These are phyloP conservation scores for Trachops cirrhosus DNA, from an alignment of 2,797 vertebrate species.

Conservation along the genomic window DNA sequence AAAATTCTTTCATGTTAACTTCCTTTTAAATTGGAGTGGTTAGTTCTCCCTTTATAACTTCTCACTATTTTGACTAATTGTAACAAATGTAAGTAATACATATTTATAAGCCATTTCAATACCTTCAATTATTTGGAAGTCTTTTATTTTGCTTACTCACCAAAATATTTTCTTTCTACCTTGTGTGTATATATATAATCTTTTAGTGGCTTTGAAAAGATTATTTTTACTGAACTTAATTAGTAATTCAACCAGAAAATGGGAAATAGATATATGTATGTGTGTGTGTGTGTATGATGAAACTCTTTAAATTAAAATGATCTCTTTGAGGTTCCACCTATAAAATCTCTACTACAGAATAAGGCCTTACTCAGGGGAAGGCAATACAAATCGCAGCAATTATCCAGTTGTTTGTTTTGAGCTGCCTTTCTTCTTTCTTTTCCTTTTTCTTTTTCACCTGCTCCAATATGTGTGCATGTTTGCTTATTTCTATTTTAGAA, in stretches of 20 bases:
- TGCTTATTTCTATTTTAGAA: neutral
- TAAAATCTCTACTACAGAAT: neutral
- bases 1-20: neutral
- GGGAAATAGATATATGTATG: neutral
- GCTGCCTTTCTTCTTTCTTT: neutral
- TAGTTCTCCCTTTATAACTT: neutral
- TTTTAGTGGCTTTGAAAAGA: conserved; percentile 8
- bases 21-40: neutral
- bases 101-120: neutral
- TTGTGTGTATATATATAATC: neutral
- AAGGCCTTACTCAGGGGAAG: fast-evolving
- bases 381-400: neutral
- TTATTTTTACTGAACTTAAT: neutral
- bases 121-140: neutral
- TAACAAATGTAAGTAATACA: neutral
- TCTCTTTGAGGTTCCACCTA: neutral
- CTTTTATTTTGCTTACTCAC: neutral
- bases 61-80: neutral
- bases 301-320: neutral
- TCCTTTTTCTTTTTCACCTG: neutral
- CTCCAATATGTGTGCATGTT: neutral
- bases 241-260: neutral
- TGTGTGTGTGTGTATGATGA: neutral
- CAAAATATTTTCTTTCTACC: neutral
- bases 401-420: neutral